Evolutionary conservation across 2,113 vertebrate genomes (phyloP).

Genomic region (Paralichthys olivaceus): DNA sequence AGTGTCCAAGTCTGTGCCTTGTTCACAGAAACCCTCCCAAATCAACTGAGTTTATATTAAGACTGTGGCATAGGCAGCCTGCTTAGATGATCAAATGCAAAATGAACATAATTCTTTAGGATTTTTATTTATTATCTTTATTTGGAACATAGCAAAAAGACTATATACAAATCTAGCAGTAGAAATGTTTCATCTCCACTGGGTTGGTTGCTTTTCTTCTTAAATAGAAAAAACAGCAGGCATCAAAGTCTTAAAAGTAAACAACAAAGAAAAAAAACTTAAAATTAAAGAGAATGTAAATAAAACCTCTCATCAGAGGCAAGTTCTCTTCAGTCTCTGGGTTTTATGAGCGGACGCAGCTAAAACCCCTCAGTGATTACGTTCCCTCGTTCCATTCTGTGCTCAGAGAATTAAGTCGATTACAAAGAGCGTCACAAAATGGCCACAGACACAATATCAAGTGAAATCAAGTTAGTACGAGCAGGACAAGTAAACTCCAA

Average conservation of each 20-base stretch:
- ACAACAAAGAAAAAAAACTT: conserved; percentile 28
- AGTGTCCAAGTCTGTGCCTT: conserved; percentile 30
- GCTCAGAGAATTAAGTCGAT: conserved; percentile 25
- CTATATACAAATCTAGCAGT: conserved; percentile 89
- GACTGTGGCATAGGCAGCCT: conserved; percentile 58
- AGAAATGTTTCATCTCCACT: conserved; percentile 64
- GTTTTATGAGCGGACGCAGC: conserved; percentile 20
- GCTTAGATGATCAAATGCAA: conserved; percentile 57
- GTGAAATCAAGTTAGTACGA: conserved; percentile 43
- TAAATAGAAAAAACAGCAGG: conserved; percentile 80
- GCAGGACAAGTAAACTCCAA: conserved; percentile 56
- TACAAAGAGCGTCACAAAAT: conserved; percentile 41
- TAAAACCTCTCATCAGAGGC: conserved; percentile 59
- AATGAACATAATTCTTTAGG: conserved; percentile 57
- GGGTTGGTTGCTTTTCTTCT: conserved; percentile 68
- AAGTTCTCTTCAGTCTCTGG: conserved; percentile 32
- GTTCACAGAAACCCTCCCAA: conserved; percentile 37
- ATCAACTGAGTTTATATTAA: conserved; percentile 47
- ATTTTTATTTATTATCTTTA: conserved; percentile 86
- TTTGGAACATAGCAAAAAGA: conserved; percentile 92
- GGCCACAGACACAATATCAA: conserved; percentile 32
- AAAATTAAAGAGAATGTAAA: conserved; percentile 44
- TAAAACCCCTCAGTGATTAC: conserved; percentile 24
- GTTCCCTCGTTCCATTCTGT: conserved; percentile 33
- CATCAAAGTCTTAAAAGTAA: conserved; percentile 77